Base-by-base conservation (phyloP, 1,140 invertebrate genomes). In the Drosophila ficusphila region DNA sequence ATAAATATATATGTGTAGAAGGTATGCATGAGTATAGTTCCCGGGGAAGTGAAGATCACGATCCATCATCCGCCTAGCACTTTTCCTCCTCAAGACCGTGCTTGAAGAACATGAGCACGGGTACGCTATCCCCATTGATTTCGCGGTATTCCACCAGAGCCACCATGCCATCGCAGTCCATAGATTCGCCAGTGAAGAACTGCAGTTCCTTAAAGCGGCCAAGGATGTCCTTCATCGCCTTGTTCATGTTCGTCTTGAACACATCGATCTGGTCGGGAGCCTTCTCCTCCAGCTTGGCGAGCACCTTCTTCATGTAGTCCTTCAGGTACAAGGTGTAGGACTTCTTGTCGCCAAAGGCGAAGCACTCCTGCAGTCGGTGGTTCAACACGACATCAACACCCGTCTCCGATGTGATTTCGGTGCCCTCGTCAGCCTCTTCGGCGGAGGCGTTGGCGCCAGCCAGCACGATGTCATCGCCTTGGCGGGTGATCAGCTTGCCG, bases 291-390 rank as follows among this genome's bases (percentile, higher is more conserved):
- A 98, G 93, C 92, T 96, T 97, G 67, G 94, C 94, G 68, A 97
- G 94, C 83, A 98, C 96, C 95, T 96, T 97, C 93, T 99, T 99
- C 96, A 99, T 98, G 92, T 98, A 99, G 76, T 97, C 97, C 92
- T 99, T 99, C 72, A 99, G 94, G 92, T 99, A 99, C 46, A 94
- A 90, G 70, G 97, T 98, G 92, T 97, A 99, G 18, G 96, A 96
- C 92, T 97, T 97, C 89, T 97, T 97, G 92, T 97, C 96, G 56
- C 93, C 92, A 82, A 97, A 97, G 47, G 96, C 96, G 91, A 93
- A 97, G 25, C 96, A 97, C 93, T 99, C 98, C 60, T 93, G 91
- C 33, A 99, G 94, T 91, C 97, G 94, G 90, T 99, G 97, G 92
- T 99, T 98, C 27, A 99, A 92, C 19, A 99, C 97, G 70, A 99